Evolutionary conservation across 2,888 invertebrate genomes (phyloP).

Genomic region (Polia nebulosa): DNA sequence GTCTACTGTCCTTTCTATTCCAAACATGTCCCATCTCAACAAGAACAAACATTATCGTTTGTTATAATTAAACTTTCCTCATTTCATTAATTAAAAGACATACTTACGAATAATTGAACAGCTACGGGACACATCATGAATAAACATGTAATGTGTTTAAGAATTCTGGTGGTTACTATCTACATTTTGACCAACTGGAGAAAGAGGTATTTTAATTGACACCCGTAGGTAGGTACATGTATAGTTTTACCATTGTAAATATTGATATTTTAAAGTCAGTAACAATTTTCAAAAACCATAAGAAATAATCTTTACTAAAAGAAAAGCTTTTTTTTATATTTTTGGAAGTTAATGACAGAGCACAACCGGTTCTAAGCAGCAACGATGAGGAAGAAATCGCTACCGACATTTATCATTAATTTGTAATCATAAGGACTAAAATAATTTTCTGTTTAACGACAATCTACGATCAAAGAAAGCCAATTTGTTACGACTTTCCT

Average conservation of each 20-base stretch:
- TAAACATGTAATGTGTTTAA: conserved; percentile 54
- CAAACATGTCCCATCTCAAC: conserved; percentile 35
- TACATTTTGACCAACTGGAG: conserved; percentile 37
- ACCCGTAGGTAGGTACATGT: too few species aligned
- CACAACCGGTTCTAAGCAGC: too few species aligned
- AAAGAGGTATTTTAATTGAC: conserved; percentile 51
- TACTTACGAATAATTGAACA: conserved; percentile 60
- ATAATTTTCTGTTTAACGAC: background rate
- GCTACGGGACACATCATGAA: conserved; percentile 54
- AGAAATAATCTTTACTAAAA: too few species aligned
- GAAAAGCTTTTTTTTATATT: too few species aligned
- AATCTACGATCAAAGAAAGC: conserved; percentile 1
- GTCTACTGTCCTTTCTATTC: background rate
- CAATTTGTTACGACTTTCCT: conserved; percentile 18
- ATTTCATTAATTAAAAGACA: conserved; percentile 64
- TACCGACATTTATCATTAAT: background rate
- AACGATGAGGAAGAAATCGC: background rate
- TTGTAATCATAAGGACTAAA: background rate
- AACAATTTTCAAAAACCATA: too few species aligned
- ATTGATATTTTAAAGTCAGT: too few species aligned
- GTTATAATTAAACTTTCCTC: conserved; percentile 60
- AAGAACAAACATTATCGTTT: conserved; percentile 59
- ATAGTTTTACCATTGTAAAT: too few species aligned
- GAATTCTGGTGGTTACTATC: conserved; percentile 40
- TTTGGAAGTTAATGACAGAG: too few species aligned